Percentiles rank a stretch among this genome's conserved stretches.
phyloP scores from a whole-genome alignment of 2,113 vertebrate species.

The Hippoglossus stenolepis region DNA sequence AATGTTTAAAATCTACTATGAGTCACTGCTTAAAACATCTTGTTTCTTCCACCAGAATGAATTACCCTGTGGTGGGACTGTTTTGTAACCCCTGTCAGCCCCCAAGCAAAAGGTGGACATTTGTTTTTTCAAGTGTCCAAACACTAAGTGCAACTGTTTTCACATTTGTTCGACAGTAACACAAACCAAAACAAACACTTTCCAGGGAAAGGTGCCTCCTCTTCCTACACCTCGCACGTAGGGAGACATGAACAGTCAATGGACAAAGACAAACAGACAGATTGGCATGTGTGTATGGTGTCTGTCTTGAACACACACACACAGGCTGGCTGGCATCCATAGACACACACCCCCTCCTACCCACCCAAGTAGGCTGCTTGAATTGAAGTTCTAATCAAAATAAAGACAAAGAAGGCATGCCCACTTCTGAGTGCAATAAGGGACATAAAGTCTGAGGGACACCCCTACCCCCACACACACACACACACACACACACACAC shows the following conservation, averaged over 20 bases:
- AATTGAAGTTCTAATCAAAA: slow-evolving; percentile 75
- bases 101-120: slow-evolving; percentile 68
- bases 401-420: slow-evolving; percentile 72
- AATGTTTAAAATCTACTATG: neutral
- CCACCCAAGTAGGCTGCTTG: slow-evolving; percentile 34
- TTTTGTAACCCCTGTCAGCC: slow-evolving; percentile 38
- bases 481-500: too few species aligned
- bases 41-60: slow-evolving; percentile 10
- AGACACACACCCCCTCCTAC: slow-evolving; percentile 23
- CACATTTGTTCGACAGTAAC: slow-evolving; percentile 58
- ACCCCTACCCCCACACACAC: slow-evolving; percentile 14
- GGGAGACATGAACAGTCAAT: slow-evolving; percentile 24
- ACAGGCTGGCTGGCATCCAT: neutral
- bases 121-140: slow-evolving; percentile 65
- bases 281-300: slow-evolving; percentile 34
- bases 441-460: slow-evolving; percentile 70
- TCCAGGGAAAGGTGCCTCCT: slow-evolving; percentile 29
- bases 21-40: neutral
- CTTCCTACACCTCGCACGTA: slow-evolving; percentile 59
- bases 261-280: slow-evolving; percentile 58
- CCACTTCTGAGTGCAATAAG: slow-evolving; percentile 70
- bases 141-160: slow-evolving; percentile 45
- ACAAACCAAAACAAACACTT: slow-evolving; percentile 51
- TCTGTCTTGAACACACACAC: slow-evolving; percentile 4
- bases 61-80: slow-evolving; percentile 2